These are phyloP conservation scores for Allygus modestus DNA, from an alignment of 2,888 invertebrate species.

Conservation along the genomic window DNA sequence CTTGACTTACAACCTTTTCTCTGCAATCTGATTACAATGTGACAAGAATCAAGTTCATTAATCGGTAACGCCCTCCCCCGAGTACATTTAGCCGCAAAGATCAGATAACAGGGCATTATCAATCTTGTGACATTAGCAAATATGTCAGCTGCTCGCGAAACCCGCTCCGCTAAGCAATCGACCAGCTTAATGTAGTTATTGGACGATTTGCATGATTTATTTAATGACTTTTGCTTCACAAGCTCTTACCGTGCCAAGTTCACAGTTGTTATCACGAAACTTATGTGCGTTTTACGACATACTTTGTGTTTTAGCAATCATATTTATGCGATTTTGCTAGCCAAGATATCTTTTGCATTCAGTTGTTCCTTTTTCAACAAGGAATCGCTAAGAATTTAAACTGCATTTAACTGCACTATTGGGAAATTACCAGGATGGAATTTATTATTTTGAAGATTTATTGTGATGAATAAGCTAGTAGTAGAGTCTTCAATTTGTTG, in stretches of 20 bases:
- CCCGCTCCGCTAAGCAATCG: neutral
- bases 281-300: neutral
- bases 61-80: neutral
- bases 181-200: neutral
- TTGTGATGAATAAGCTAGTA: too few species aligned
- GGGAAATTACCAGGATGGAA: too few species aligned
- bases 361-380: too few species aligned
- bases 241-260: neutral
- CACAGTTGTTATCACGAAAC: neutral
- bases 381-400: too few species aligned
- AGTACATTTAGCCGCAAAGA: neutral
- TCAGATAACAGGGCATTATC: neutral
- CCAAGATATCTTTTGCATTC: too few species aligned
- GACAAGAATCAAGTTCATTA: neutral
- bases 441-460: too few species aligned
- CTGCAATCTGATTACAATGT: neutral
- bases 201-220: constrained; percentile 27
- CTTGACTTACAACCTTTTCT: neutral
- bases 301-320: neutral
- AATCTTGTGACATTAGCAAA: constrained; percentile 6
- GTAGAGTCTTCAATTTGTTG: too few species aligned
- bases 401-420: too few species aligned
- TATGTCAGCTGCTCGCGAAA: neutral
- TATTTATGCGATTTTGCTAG: too few species aligned
- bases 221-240: neutral